These are phyloP conservation scores for Neogobius melanostomus DNA, from an alignment of 2,113 vertebrate species.

Conservation along the genomic window DNA sequence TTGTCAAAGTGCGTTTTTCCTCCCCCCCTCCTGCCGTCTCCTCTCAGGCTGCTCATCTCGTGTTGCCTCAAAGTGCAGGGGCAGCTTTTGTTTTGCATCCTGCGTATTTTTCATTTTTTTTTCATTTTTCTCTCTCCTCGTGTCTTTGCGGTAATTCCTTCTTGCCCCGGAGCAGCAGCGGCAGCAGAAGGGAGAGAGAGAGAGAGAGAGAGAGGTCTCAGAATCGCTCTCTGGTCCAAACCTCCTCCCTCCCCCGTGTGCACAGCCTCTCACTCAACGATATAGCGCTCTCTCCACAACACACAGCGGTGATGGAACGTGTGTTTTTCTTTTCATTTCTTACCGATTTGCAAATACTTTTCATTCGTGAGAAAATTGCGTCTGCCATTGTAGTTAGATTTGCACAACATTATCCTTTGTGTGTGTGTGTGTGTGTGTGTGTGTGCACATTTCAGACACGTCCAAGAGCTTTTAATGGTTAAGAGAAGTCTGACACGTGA, in stretches of 20 bases:
- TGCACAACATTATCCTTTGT: too few species aligned
- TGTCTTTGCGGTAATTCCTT: constrained; percentile 60
- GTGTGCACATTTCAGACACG: too few species aligned
- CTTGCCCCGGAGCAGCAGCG: constrained; percentile 51
- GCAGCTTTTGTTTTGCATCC: constrained; percentile 11
- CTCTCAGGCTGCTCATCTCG: neutral
- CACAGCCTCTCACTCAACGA: too few species aligned
- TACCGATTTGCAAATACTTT: too few species aligned
- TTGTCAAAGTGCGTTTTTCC: constrained; percentile 1
- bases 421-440: too few species aligned
- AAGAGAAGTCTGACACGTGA: too few species aligned
- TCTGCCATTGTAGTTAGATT: too few species aligned
- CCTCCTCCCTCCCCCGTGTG: neutral
- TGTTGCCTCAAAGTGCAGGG: neutral
- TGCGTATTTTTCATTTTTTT: neutral
- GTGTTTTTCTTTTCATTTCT: too few species aligned
- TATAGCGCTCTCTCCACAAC: too few species aligned
- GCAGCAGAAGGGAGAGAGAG: constrained; percentile 44
- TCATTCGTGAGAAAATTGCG: too few species aligned
- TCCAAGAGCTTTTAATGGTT: too few species aligned
- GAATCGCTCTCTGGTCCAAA: constrained; percentile 59
- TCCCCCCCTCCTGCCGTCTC: constrained; percentile 1
- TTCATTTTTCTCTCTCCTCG: neutral
- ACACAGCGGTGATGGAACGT: too few species aligned
- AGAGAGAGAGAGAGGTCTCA: neutral